These are phyloP conservation scores for Vulpes ferrilata DNA, from an alignment of 2,113 vertebrate genomes.

Conservation along the genomic window DNA sequence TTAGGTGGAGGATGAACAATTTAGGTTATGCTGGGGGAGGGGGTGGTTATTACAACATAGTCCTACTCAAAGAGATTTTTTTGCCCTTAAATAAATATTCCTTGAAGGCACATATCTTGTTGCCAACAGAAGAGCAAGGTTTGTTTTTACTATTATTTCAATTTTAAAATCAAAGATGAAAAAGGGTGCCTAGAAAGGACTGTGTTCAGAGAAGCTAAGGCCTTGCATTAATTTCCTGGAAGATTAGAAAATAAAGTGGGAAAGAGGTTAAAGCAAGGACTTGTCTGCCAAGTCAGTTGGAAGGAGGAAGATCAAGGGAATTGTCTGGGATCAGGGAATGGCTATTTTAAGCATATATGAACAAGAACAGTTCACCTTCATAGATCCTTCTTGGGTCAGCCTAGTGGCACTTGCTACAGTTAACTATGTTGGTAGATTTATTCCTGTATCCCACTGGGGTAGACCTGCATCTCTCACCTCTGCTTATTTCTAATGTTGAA, in stretches of 20 bases:
- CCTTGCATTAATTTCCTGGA: slow-evolving; percentile 65
- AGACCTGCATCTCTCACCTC: slow-evolving; percentile 64
- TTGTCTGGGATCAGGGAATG: slow-evolving; percentile 43
- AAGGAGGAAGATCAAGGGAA: slow-evolving; percentile 71
- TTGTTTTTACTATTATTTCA: slow-evolving; percentile 70
- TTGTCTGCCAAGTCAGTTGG: slow-evolving; percentile 51
- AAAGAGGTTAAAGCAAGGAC: slow-evolving; percentile 77
- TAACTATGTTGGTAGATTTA: slow-evolving; percentile 48
- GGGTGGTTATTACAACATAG: slow-evolving; percentile 36
- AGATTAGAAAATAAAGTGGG: slow-evolving; percentile 62
- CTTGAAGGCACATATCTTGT: slow-evolving; percentile 34
- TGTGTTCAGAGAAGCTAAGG: slow-evolving; percentile 42
- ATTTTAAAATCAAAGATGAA: slow-evolving; percentile 69
- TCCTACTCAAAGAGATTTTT: slow-evolving; percentile 43
- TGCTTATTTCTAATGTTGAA: slow-evolving; percentile 64
- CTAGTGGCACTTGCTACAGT: slow-evolving; percentile 30
- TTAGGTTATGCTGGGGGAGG: not conserved
- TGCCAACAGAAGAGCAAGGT: slow-evolving; percentile 54
- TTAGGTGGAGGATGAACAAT: slow-evolving; percentile 29
- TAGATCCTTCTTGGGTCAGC: slow-evolving; percentile 46
- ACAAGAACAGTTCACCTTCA: slow-evolving; percentile 70
- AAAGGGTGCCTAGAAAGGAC: slow-evolving; percentile 38
- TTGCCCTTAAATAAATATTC: slow-evolving; percentile 42
- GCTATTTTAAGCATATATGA: slow-evolving; percentile 75
- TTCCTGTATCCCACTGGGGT: slow-evolving; percentile 55